Conservation (phyloP, 2,113 vertebrate species). For the Syrmaticus mikado region DNA sequence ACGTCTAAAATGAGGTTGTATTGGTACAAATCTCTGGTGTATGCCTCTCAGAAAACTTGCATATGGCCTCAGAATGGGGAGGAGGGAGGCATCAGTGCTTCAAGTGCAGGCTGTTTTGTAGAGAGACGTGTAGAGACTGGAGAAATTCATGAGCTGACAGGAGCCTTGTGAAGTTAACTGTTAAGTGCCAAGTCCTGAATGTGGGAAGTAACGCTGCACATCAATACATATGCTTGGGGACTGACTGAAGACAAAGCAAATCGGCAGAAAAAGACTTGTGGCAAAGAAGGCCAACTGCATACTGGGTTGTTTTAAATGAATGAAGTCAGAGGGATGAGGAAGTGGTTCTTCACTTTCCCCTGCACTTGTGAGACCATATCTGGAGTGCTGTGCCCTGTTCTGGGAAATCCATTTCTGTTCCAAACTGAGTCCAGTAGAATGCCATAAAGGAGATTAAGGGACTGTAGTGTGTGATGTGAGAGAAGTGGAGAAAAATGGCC, state of each 20-base stretch:
- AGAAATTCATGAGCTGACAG: neutral
- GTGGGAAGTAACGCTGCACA: neutral
- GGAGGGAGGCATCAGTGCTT: neutral
- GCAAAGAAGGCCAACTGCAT: neutral
- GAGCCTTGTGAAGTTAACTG: neutral
- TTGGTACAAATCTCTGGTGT: neutral
- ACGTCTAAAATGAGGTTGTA: neutral
- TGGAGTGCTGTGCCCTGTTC: neutral
- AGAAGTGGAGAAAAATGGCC: neutral
- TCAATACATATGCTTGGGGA: neutral
- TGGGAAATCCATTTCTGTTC: no score
- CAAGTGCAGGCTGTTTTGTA: neutral
- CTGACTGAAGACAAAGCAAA: neutral
- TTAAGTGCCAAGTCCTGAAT: neutral
- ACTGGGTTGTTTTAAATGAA: neutral
- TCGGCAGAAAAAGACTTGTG: neutral
- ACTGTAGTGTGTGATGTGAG: neutral
- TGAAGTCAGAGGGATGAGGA: neutral
- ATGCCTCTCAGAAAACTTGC: neutral
- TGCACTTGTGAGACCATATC: neutral
- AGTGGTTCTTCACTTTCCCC: neutral
- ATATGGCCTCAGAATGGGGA: neutral
- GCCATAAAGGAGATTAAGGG: neutral
- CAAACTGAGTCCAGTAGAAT: neutral
- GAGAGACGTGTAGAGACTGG: neutral